Percentiles rank a stretch among this genome's conserved stretches.
These are phyloP conservation scores for Hydrochoerus hydrochaeris DNA, from an alignment of 2,113 vertebrate species.

Conservation along the genomic window DNA sequence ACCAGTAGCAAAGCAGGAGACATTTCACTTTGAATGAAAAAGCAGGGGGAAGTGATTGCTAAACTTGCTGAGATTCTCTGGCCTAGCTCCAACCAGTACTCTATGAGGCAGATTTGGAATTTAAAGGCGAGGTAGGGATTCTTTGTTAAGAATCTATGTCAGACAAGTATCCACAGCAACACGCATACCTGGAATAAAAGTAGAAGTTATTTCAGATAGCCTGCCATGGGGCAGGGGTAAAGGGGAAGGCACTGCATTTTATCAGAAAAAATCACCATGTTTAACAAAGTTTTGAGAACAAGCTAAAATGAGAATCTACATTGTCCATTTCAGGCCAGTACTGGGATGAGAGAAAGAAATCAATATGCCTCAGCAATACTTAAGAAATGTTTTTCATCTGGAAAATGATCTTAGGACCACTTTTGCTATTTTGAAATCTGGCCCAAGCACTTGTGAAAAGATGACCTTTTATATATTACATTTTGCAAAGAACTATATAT, in stretches of 20 bases:
- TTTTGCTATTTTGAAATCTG: slow-evolving; percentile 85
- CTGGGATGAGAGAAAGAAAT: slow-evolving; percentile 71
- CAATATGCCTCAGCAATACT: slow-evolving; percentile 70
- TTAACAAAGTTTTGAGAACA: slow-evolving; percentile 68
- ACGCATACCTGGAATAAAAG: slow-evolving; percentile 32
- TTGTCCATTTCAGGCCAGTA: slow-evolving; percentile 60
- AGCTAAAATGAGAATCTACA: slow-evolving; percentile 55
- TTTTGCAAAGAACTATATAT: slow-evolving; percentile 81
- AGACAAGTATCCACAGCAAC: background rate
- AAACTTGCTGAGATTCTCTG: background rate
- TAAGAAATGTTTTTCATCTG: slow-evolving; percentile 81
- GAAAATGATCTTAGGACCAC: slow-evolving; percentile 83
- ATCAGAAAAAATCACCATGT: slow-evolving; percentile 70
- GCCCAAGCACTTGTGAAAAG: slow-evolving; percentile 84
- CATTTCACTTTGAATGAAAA: background rate
- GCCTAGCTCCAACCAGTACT: background rate
- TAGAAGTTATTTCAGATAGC: slow-evolving; percentile 47
- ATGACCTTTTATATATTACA: slow-evolving; percentile 82
- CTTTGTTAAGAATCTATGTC: background rate
- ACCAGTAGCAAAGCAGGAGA: background rate
- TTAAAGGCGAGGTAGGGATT: background rate
- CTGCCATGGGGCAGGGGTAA: background rate
- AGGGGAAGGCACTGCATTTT: slow-evolving; percentile 23
- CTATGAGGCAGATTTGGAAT: background rate
- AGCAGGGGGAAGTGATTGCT: background rate